Percentiles rank a stretch among this genome's conserved stretches.
Conservation (phyloP, 2,888 invertebrate genomes). For the Troides helena region DNA sequence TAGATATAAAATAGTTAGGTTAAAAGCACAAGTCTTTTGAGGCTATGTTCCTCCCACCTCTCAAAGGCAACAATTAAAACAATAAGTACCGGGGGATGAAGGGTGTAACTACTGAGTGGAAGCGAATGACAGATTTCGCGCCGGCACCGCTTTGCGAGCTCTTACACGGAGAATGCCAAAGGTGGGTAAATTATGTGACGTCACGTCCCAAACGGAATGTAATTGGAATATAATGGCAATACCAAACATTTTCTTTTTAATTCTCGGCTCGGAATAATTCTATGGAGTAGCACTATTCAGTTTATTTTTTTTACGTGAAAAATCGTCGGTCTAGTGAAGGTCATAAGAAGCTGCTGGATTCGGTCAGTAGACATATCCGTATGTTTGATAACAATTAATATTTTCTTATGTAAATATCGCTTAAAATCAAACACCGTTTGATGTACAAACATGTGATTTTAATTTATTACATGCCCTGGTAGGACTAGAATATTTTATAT, state of each 20-base stretch:
- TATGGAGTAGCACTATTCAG: background rate
- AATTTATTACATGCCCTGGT: background rate
- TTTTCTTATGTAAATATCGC: too few relatives aligned
- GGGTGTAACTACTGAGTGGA: slow-evolving; percentile 72
- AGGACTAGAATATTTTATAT: background rate
- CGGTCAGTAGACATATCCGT: too few relatives aligned
- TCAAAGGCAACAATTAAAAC: slow-evolving; percentile 75
- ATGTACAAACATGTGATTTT: background rate
- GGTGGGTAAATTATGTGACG: slow-evolving; percentile 64
- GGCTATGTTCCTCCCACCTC: slow-evolving; percentile 72
- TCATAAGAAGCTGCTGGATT: too few relatives aligned
- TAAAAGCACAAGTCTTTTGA: slow-evolving; percentile 64
- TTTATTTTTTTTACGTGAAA: background rate
- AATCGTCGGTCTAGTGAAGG: background rate
- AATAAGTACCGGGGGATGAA: slow-evolving; percentile 58
- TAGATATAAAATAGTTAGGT: slow-evolving; percentile 37
- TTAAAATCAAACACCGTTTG: too few relatives aligned
- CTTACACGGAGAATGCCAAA: slow-evolving; percentile 57
- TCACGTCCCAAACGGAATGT: slow-evolving; percentile 41
- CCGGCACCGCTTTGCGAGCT: slow-evolving; percentile 43
- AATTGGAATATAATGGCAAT: slow-evolving; percentile 30
- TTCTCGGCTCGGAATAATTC: background rate
- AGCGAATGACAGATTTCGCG: slow-evolving; percentile 55
- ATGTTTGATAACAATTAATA: too few relatives aligned
- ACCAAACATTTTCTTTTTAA: slow-evolving; percentile 18